phyloP scores from a whole-genome alignment of 2,113 vertebrate species.

The Alectura lathami region DNA sequence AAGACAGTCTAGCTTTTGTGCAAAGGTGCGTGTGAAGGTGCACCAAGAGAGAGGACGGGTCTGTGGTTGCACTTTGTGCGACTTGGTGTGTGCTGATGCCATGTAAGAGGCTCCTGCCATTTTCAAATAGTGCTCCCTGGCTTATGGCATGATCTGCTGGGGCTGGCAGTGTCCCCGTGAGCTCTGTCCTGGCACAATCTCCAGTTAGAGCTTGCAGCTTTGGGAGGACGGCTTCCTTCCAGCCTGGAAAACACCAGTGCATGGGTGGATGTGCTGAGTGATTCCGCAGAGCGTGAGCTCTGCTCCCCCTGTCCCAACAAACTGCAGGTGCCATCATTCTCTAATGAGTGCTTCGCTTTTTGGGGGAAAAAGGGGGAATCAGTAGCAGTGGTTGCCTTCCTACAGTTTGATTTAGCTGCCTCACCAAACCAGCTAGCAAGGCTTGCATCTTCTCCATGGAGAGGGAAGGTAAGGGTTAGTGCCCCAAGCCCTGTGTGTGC shows the following conservation, averaged over 20 bases:
- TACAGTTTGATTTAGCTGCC: neutral
- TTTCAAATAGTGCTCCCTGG: neutral
- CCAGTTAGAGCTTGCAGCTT: neutral
- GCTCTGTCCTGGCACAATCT: neutral
- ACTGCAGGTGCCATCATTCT: neutral
- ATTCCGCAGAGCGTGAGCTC: neutral
- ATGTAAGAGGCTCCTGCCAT: neutral
- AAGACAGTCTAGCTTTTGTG: neutral
- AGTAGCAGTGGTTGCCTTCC: neutral
- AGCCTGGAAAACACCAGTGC: neutral
- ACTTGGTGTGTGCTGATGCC: neutral
- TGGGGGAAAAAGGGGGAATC: neutral
- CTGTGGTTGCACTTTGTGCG: neutral
- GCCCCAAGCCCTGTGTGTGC: rapidly evolving
- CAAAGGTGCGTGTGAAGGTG: too few species aligned
- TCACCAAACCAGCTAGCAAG: rapidly evolving
- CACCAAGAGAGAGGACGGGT: neutral
- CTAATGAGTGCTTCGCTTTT: neutral
- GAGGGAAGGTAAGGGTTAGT: neutral
- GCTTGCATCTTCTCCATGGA: neutral
- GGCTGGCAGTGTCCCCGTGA: neutral
- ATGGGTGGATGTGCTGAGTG: neutral
- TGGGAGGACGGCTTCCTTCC: neutral
- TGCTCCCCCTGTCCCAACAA: neutral
- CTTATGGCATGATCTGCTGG: neutral